Evolutionary conservation across 1,140 invertebrate species (phyloP), one percentile per base, ranked within the genome.

Genomic region (Drosophila orena): DNA sequence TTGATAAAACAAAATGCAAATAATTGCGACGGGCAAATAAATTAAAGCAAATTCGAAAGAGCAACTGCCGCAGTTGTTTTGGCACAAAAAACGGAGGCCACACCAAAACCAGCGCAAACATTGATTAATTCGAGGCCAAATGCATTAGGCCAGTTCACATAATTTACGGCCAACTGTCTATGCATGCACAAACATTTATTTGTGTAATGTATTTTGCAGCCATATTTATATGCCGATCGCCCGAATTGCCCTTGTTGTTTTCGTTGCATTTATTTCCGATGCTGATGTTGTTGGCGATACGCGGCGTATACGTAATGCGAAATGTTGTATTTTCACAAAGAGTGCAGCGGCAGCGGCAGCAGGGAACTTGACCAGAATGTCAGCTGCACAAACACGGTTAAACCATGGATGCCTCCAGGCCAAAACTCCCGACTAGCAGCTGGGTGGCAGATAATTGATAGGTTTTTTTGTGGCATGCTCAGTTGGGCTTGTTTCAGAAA

Each of bases 111-210:
- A 50, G 64, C 46, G 68, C 69, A 81, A 77, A 88, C 76, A 79
- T 88, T 88, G 83, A 88, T 88, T 88, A 88, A 88, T 88, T 69
- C 71, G 83, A 88, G 83, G 83, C 59, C 83, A 83, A 88, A 88
- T 89, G 71, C 83, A 88, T 88, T 88, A 88, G 83, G 84, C 75
- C 79, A 83, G 46, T 17, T 42, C 38, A 50, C 47, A 76, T 86
- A 86, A 86, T 88, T 86, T 88, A 86, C 70, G 79, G 61, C 64
- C 37, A 5, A 70, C 44, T 72, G 42, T 56, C 65, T 50, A 54
- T 52, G 44, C 40, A 47, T 49, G 27, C 22, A 24, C 69, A 62
- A 74, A 62, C 64, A 55, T 83, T 49, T 84, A 76, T 83, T 80
- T 77, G 68, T 65, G 77, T 61, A 77, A 80, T 50, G 73, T 44